Evolutionary conservation across 2,797 vertebrate genomes (phyloP).

Genomic region (Melopsittacus undulatus): DNA sequence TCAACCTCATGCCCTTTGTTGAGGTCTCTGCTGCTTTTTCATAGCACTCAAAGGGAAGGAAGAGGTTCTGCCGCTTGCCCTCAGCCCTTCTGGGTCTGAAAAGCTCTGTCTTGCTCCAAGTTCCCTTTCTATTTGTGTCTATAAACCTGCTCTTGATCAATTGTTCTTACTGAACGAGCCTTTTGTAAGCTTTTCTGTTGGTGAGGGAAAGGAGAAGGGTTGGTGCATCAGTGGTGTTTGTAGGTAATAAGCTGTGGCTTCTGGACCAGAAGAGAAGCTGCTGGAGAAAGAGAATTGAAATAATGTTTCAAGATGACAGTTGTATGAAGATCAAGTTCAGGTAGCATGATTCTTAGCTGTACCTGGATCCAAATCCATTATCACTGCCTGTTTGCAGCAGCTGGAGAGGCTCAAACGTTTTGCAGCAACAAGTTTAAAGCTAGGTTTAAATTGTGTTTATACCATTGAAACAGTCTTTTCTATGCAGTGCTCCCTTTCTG

Average conservation of each 20-base stretch:
- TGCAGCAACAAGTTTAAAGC: fast-evolving
- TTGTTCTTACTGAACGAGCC: background rate
- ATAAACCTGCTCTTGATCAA: background rate
- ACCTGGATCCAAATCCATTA: background rate
- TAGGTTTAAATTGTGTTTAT: background rate
- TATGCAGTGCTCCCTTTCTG: background rate
- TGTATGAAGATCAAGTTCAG: background rate
- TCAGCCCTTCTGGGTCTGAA: background rate
- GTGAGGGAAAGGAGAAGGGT: background rate
- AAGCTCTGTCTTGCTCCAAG: background rate
- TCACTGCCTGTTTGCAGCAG: background rate
- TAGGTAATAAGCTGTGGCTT: background rate
- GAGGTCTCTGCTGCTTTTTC: background rate
- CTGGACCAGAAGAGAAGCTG: background rate
- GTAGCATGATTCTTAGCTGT: background rate
- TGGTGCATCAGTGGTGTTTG: background rate
- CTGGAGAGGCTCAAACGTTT: background rate
- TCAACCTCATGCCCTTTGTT: background rate
- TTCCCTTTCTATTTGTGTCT: background rate
- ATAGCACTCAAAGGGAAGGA: background rate
- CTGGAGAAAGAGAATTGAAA: background rate
- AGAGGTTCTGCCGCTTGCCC: background rate
- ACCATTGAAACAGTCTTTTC: background rate
- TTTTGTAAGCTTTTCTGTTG: background rate
- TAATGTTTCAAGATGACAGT: background rate